A percentile compares a stretch with the other conserved stretches of the same genome.
Evolutionary conservation across 1,140 invertebrate species (phyloP).

Genomic region (Bombus terrestris): DNA sequence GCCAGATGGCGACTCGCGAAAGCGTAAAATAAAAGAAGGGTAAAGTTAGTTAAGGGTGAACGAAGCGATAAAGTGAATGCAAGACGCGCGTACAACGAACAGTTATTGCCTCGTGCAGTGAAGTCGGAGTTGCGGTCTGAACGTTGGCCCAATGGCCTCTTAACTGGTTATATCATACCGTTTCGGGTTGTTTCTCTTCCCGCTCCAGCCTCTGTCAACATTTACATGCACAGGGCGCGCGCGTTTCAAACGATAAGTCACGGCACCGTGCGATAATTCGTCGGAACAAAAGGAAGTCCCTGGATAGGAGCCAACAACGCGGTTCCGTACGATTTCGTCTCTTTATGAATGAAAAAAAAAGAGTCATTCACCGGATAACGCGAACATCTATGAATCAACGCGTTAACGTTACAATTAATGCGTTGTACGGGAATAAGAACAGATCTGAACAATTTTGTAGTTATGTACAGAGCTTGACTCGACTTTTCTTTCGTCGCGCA

Average conservation of each 20-base stretch:
- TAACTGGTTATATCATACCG: constrained; percentile 68
- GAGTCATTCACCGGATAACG: neutral
- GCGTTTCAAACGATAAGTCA: constrained; percentile 52
- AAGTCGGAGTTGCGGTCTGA: constrained; percentile 48
- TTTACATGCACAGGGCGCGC: constrained; percentile 40
- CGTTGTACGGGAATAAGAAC: neutral
- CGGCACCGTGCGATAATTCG: constrained; percentile 27
- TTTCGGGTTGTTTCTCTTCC: constrained; percentile 55
- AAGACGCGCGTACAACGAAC: constrained; percentile 16
- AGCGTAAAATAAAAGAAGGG: neutral
- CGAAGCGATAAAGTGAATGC: constrained; percentile 13
- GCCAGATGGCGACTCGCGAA: neutral
- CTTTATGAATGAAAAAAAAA: neutral
- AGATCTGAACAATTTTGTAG: neutral
- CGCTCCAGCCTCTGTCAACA: constrained; percentile 53
- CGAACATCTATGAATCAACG: neutral
- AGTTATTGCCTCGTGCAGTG: constrained; percentile 34
- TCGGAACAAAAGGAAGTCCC: neutral
- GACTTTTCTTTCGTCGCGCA: neutral
- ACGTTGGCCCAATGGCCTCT: constrained; percentile 62
- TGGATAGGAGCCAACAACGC: neutral
- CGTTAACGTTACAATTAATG: too few species aligned
- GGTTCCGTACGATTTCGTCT: neutral
- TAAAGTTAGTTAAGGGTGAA: constrained; percentile 16
- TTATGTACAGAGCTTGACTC: neutral